Conservation (phyloP, 2,113 vertebrate genomes). For the Halichoerus grypus region DNA sequence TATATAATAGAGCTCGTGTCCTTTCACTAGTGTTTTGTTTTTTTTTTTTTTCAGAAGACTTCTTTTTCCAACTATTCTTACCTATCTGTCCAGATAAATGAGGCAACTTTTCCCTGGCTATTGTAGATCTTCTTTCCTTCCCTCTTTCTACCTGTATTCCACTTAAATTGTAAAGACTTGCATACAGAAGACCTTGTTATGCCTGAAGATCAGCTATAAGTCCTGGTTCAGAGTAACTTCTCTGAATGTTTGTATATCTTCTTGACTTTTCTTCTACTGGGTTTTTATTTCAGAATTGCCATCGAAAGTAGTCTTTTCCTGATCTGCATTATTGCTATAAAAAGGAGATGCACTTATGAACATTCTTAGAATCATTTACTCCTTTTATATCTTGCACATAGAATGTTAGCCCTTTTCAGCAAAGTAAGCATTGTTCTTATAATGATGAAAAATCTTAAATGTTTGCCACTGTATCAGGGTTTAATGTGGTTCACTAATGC, state of each 20-base stretch:
- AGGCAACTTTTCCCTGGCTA: not conserved
- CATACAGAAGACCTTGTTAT: not conserved
- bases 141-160: not conserved
- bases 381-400: not conserved
- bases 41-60: not conserved
- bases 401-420: not conserved
- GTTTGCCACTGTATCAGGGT: not conserved
- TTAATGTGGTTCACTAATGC: slow-evolving; percentile 43
- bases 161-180: not conserved
- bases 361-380: not conserved
- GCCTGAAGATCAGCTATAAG: not conserved
- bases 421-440: not conserved
- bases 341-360: not conserved
- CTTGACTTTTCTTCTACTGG: not conserved
- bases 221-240: not conserved
- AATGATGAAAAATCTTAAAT: slow-evolving; percentile 47
- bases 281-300: not conserved
- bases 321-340: not conserved
- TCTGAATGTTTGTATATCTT: not conserved
- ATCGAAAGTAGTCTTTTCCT: not conserved
- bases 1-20: not conserved
- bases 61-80: not conserved
- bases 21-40: not conserved
- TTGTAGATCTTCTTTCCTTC: not conserved
- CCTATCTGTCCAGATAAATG: not conserved